Percentiles rank a stretch among this genome's conserved stretches.
Evolutionary conservation across 2,113 vertebrate species (phyloP).

Genomic region (Enhydra lutris): DNA sequence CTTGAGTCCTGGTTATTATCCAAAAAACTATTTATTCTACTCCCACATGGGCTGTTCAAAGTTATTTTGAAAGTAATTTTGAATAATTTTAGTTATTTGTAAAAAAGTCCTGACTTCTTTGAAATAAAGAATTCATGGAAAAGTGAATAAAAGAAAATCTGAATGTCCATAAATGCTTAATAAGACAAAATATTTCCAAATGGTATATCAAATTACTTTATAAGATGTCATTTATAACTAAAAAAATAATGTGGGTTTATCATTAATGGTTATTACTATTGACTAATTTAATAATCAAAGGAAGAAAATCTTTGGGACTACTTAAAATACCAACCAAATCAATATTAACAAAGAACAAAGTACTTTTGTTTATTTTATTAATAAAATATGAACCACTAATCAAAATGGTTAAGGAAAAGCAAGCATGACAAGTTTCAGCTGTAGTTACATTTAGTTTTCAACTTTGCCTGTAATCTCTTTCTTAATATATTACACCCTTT

Average conservation of each 20-base stretch:
- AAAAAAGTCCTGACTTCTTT: not conserved
- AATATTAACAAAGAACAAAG: not conserved
- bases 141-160: slow-evolving; percentile 4
- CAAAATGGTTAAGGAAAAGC: slow-evolving; percentile 12
- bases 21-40: not conserved
- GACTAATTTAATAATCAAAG: not conserved
- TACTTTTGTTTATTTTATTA: not conserved
- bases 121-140: not conserved
- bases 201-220: not conserved
- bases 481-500: not conserved
- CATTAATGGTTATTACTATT: not conserved
- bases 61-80: slow-evolving; percentile 19
- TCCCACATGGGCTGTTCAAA: not conserved
- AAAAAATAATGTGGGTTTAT: not conserved
- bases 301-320: not conserved
- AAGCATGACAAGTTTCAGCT: not conserved
- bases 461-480: not conserved
- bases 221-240: not conserved
- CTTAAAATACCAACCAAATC: not conserved
- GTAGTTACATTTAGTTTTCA: not conserved
- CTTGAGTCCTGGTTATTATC: not conserved
- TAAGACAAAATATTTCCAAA: not conserved
- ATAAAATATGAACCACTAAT: not conserved
- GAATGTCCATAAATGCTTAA: not conserved
- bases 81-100: slow-evolving; percentile 12